Evolutionary conservation across 2,888 invertebrate species (phyloP).

Genomic region (Nomada ruficornis): DNA sequence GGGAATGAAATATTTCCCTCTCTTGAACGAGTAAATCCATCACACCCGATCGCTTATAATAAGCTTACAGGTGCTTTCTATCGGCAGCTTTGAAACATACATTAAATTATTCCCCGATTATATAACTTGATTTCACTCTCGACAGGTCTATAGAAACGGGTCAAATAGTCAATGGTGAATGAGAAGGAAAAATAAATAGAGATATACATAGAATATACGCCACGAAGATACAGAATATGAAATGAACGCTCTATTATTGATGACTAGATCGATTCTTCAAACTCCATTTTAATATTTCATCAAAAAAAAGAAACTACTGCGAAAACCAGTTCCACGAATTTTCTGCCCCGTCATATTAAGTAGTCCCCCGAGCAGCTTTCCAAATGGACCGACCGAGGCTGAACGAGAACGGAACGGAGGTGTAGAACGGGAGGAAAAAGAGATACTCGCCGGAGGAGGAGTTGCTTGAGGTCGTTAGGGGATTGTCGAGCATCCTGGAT

Average conservation of each 20-base stretch:
- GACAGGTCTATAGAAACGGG: too few species aligned
- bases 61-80: too few species aligned
- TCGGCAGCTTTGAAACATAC: too few species aligned
- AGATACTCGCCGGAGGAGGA: constrained; percentile 44
- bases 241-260: too few species aligned
- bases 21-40: too few species aligned
- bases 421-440: constrained; percentile 20
- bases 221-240: neutral
- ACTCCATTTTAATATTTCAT: too few species aligned
- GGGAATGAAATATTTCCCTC: too few species aligned
- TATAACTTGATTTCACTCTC: too few species aligned
- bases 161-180: too few species aligned
- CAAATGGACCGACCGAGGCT: neutral
- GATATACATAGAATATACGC: neutral
- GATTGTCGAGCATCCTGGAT: constrained; percentile 75
- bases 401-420: neutral
- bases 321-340: neutral
- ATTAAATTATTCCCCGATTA: too few species aligned
- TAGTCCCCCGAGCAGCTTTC: constrained; percentile 1
- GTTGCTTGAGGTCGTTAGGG: constrained; percentile 66
- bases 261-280: too few species aligned
- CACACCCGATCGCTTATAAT: too few species aligned
- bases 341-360: neutral
- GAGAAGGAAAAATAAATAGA: neutral
- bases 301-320: neutral